These are phyloP conservation scores for Festucalex cinctus DNA, from an alignment of 2,113 vertebrate genomes.

Conservation along the genomic window DNA sequence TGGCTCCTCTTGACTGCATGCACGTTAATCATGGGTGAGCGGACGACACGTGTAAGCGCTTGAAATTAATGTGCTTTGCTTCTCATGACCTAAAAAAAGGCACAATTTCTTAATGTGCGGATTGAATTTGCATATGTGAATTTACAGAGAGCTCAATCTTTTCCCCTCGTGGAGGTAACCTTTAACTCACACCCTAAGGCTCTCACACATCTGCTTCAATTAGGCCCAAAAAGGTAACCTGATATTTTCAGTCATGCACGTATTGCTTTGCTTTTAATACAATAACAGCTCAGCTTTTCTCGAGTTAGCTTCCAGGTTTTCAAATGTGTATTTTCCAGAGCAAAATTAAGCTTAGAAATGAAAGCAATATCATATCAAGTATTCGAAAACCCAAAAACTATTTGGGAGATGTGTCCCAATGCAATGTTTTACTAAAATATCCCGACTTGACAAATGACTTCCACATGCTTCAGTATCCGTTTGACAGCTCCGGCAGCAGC, in stretches of 20 bases:
- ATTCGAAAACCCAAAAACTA: neutral
- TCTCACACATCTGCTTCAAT: constrained; percentile 7
- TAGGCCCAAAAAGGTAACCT: neutral
- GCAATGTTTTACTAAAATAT: constrained; percentile 7
- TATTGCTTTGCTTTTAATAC: constrained; percentile 11
- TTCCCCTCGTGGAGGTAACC: constrained; percentile 1
- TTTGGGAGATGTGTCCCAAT: neutral
- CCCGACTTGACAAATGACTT: constrained; percentile 24
- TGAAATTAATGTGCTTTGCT: neutral
- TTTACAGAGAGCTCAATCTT: neutral
- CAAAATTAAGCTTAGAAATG: constrained; percentile 1
- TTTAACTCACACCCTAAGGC: neutral
- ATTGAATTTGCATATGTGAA: constrained; percentile 1
- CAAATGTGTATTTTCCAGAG: constrained; percentile 4
- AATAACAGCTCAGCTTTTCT: constrained; percentile 5
- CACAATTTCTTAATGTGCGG: neutral
- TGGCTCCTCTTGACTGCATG: neutral
- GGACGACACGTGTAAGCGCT: neutral
- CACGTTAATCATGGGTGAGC: neutral
- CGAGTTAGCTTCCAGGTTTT: constrained; percentile 8
- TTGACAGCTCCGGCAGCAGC: constrained; percentile 34
- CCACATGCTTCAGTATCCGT: constrained; percentile 22
- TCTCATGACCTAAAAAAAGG: constrained; percentile 18
- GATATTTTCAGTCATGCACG: constrained; percentile 14
- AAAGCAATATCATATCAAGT: neutral